Conservation (phyloP, 1,140 invertebrate genomes). For the Pygmarrhopalites habei region DNA sequence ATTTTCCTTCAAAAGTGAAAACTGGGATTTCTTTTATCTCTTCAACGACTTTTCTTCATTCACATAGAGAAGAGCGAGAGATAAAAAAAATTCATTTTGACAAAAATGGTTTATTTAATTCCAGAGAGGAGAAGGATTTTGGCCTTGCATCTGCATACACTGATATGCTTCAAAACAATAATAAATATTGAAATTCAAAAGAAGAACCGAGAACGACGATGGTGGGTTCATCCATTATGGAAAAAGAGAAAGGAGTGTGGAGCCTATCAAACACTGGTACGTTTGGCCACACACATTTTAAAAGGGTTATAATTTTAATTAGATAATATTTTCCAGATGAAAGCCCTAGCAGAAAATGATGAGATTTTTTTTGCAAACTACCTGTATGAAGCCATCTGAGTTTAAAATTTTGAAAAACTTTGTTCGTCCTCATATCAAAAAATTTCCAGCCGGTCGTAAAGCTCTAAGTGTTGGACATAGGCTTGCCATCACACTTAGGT, state of each 20-base stretch:
- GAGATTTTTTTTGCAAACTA: constrained; percentile 12
- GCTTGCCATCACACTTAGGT: constrained; percentile 16
- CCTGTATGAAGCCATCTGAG: constrained; percentile 5
- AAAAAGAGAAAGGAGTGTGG: neutral
- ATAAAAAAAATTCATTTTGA: too few species aligned
- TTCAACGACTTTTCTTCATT: too few species aligned
- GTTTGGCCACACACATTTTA: neutral
- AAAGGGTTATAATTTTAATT: neutral
- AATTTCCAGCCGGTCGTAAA: constrained; percentile 6
- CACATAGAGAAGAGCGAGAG: too few species aligned
- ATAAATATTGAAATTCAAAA: too few species aligned
- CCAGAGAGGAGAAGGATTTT: too few species aligned
- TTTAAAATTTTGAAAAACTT: constrained; percentile 3
- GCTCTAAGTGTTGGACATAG: constrained; percentile 3
- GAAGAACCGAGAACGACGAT: neutral
- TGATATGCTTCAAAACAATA: too few species aligned
- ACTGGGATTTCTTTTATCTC: too few species aligned
- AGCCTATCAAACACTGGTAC: constrained; percentile 1
- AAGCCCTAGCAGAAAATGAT: neutral
- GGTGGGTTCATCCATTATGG: constrained; percentile 9
- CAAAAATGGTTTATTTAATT: too few species aligned
- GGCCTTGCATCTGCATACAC: too few species aligned
- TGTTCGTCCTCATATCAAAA: neutral
- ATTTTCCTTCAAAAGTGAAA: too few species aligned
- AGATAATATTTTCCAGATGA: constrained; percentile 15